phyloP scores from a whole-genome alignment of 1,140 invertebrate species.

The Psilanteris sp. region DNA sequence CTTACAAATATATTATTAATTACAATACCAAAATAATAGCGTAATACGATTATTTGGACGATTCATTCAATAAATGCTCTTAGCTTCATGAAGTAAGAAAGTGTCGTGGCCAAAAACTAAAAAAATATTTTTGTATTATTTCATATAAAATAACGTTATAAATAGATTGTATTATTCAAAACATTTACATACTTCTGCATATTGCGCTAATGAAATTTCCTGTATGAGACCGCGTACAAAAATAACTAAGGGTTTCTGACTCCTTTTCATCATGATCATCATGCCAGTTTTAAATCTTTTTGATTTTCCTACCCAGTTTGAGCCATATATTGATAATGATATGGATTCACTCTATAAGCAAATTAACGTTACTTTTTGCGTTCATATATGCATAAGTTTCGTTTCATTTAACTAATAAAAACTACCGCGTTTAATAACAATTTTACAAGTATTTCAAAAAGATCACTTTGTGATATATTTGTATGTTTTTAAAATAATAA shows the following conservation, averaged over 20 bases:
- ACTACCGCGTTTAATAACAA: too few species aligned
- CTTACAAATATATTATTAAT: too few species aligned
- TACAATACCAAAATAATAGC: too few species aligned
- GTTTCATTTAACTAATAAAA: not conserved
- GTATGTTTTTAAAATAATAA: too few species aligned
- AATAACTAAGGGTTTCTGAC: conserved; percentile 61
- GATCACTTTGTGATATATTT: too few species aligned
- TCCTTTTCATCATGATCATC: conserved; percentile 60
- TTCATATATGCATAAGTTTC: not conserved
- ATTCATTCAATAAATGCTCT: conserved; percentile 11
- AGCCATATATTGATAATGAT: conserved; percentile 28
- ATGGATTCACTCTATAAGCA: conserved; percentile 49
- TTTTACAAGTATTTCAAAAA: too few species aligned
- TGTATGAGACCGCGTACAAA: conserved; percentile 55
- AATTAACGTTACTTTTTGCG: too few species aligned
- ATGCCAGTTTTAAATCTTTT: conserved; percentile 30
- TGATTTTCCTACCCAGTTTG: conserved; percentile 36
- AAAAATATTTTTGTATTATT: not conserved
- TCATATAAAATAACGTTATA: too few species aligned
- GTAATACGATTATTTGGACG: too few species aligned
- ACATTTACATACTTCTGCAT: conserved; percentile 56
- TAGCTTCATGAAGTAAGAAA: conserved; percentile 31
- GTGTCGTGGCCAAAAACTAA: conserved; percentile 14
- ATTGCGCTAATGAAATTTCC: conserved; percentile 62
- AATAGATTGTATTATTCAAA: not conserved